A percentile compares a stretch with the other conserved stretches of the same genome.
Conservation (phyloP, 2,113 vertebrate species). For the Phodopus roborovskii region DNA sequence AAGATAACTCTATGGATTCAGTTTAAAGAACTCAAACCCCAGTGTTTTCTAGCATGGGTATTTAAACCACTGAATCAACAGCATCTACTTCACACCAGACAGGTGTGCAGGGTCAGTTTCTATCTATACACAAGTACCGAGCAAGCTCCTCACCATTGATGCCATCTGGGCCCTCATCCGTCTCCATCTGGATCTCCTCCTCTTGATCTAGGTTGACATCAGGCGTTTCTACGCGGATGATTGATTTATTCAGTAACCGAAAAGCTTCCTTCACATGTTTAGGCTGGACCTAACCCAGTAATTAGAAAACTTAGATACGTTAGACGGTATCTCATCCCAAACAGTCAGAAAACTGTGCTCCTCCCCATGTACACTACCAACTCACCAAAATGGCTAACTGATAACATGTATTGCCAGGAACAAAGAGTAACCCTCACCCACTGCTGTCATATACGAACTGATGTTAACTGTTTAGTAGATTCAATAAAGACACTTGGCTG, state of each 20-base stretch:
- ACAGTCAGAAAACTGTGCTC: background rate
- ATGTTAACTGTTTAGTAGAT: background rate
- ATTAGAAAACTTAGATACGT: constrained; percentile 17
- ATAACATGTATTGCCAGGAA: background rate
- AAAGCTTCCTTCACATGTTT: constrained; percentile 99
- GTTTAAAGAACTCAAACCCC: background rate
- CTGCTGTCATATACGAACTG: background rate
- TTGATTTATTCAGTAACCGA: constrained; percentile 98
- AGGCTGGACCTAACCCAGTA: constrained; percentile 93
- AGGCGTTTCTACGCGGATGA: constrained; percentile 98
- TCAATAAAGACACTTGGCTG: background rate
- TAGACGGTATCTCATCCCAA: background rate
- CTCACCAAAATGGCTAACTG: constrained; percentile 28
- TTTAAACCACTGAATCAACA: constrained; percentile 5
- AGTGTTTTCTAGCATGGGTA: background rate
- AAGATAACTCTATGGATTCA: background rate
- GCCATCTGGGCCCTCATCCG: constrained; percentile 86
- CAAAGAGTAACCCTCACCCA: constrained; percentile 11
- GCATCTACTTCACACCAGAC: background rate
- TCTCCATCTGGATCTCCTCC: constrained; percentile 88
- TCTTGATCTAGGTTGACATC: constrained; percentile 98
- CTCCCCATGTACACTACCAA: background rate
- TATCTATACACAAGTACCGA: background rate
- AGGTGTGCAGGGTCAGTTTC: background rate
- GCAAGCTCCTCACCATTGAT: constrained; percentile 85